A percentile compares a stretch with the other conserved stretches of the same genome.
Evolutionary conservation across 2,888 invertebrate genomes (phyloP).

Genomic region (Malacosoma neustria): DNA sequence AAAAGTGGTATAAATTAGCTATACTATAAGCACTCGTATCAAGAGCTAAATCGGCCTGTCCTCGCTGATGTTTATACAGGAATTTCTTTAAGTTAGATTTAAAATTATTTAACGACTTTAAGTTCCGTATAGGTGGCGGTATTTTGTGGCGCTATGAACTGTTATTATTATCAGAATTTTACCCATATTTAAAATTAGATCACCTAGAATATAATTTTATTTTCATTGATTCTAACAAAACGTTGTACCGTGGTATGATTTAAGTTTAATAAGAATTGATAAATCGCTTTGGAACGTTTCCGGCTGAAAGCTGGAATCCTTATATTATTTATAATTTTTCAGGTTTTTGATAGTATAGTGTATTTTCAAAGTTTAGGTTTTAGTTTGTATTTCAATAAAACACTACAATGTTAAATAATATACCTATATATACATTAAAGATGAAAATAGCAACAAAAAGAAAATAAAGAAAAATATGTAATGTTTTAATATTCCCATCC

Average conservation of each 20-base stretch:
- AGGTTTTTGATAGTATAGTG: not conserved
- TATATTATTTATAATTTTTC: not conserved
- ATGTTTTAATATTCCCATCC: constrained; percentile 71
- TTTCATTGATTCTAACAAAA: constrained; percentile 1
- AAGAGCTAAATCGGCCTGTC: too few species aligned
- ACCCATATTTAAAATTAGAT: too few species aligned
- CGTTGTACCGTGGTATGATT: not conserved
- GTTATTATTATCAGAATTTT: too few species aligned
- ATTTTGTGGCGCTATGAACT: too few species aligned
- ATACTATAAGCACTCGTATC: too few species aligned
- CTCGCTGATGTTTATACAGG: too few species aligned
- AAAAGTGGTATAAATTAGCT: too few species aligned
- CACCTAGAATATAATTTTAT: too few species aligned
- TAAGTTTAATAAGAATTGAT: not conserved
- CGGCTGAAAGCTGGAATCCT: not conserved
- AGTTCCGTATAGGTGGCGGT: too few species aligned
- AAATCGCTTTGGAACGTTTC: not conserved
- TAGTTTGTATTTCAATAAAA: too few species aligned
- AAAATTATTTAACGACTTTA: too few species aligned
- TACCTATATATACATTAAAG: constrained; percentile 32
- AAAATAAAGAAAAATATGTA: constrained; percentile 66
- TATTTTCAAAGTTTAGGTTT: not conserved
- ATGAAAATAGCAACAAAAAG: constrained; percentile 46
- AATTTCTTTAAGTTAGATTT: too few species aligned
- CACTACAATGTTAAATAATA: constrained; percentile 16